Conservation (phyloP, 2,888 invertebrate genomes). For the Hemicrepidius hirtus region DNA sequence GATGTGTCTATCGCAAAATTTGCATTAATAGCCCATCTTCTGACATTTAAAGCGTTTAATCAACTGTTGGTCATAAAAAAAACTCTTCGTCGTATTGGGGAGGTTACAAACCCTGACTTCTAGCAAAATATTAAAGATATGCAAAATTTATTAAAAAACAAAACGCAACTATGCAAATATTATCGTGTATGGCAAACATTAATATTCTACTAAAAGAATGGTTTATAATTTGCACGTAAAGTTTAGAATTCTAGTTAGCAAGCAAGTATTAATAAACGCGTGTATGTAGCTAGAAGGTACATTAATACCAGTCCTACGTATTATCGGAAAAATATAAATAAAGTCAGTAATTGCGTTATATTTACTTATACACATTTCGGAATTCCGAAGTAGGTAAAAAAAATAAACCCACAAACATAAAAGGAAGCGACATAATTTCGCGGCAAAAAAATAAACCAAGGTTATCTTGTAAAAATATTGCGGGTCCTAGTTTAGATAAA, state of each 20-base stretch:
- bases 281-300: constrained; percentile 2
- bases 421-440: background rate
- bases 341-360: constrained; percentile 8
- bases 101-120: no score
- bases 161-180: no score
- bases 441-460: background rate
- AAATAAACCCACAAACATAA: background rate
- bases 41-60: no score
- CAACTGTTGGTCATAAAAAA: no score
- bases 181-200: constrained; percentile 12
- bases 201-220: constrained; percentile 10
- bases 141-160: no score
- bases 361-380: background rate
- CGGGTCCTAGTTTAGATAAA: background rate
- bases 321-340: constrained; percentile 17
- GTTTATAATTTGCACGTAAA: constrained; percentile 11
- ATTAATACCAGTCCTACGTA: constrained; percentile 1
- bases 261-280: constrained; percentile 13
- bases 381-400: constrained; percentile 1
- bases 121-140: no score
- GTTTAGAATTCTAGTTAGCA: constrained; percentile 2
- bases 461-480: background rate
- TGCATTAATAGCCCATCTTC: no score
- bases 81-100: no score
- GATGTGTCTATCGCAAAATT: no score